Percentiles rank a stretch among this genome's conserved stretches.
These are phyloP conservation scores for Coleophora deauratella DNA, from an alignment of 2,888 invertebrate species.

Conservation along the genomic window DNA sequence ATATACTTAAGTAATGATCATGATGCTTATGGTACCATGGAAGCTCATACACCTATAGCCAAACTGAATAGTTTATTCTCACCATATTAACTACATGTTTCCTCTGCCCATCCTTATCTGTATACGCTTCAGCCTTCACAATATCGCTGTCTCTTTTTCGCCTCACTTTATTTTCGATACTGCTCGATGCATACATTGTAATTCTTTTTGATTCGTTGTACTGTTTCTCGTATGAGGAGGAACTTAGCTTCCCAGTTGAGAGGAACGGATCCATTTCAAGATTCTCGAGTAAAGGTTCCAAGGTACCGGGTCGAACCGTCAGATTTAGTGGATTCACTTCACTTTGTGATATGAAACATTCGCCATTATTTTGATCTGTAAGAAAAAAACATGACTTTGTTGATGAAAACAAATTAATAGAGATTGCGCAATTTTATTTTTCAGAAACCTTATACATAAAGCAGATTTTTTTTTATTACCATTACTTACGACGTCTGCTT, in stretches of 20 bases:
- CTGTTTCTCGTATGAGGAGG: constrained; percentile 46
- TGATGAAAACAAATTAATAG: no score
- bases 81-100: constrained; percentile 86
- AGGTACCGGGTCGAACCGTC: constrained; percentile 50
- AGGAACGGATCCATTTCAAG: constrained; percentile 59
- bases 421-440: no score
- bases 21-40: no score
- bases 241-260: constrained; percentile 45
- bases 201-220: constrained; percentile 43
- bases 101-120: constrained; percentile 79
- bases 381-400: no score
- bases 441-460: no score
- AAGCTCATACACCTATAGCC: no score
- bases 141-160: constrained; percentile 79
- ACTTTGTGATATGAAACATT: constrained; percentile 75
- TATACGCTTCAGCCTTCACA: constrained; percentile 80
- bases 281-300: constrained; percentile 66
- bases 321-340: constrained; percentile 80
- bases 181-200: constrained; percentile 37
- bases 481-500: no score
- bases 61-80: no score
- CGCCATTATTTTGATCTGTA: constrained; percentile 76
- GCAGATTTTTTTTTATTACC: no score
- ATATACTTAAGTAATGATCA: no score
- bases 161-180: constrained; percentile 60